Base-by-base conservation (phyloP, 2,888 invertebrate genomes). In the Pollenia labialis region DNA sequence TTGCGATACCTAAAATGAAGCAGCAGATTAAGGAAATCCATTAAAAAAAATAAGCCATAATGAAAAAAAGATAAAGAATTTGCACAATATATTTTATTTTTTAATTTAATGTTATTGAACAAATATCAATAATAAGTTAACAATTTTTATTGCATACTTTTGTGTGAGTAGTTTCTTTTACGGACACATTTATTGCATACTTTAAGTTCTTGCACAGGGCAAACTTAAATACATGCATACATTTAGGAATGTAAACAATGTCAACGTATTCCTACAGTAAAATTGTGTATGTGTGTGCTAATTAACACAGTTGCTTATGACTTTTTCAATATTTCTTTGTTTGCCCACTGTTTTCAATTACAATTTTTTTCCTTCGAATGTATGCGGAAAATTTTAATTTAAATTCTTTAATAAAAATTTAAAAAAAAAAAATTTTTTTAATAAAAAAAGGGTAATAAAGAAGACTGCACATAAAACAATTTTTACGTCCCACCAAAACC, bases 1-100 rank as follows among this genome's bases (percentile, higher is more conserved):
- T 97, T 95, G 88, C 95, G 95, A 88, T 95, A 95, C 97, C 97
- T 97, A 93, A 89, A 89, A 72, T 74, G 18, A 54, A 69, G 14
- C 23, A 60, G 44, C 10, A 60, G 23, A 60, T 50, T 44, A 32
- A 68, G 9, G 12, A 50, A 58, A 56, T n/a, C 40, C 48, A 64
- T 54, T 46, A 69, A 44, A 58, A 58, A 76, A 44, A 64, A 60
- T 75, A 52, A 40, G 50, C 7, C 46, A 12, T 18, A 6, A 56
- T 16, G 3, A 71, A 68, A 40, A 44, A 44, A 16, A 9, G 9
- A 48, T 2, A 10, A 16, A 16, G 9, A 44, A 54, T 56, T 56
- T 10, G 6, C 18, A 10, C 44, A 14, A 72, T 71, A 85, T 74
- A 58, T 80, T 81, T 85, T 72, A 80, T 80, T 16, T 18, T 48